Base-by-base conservation (phyloP, 2,113 vertebrate species). In the Desmodus rotundus region DNA sequence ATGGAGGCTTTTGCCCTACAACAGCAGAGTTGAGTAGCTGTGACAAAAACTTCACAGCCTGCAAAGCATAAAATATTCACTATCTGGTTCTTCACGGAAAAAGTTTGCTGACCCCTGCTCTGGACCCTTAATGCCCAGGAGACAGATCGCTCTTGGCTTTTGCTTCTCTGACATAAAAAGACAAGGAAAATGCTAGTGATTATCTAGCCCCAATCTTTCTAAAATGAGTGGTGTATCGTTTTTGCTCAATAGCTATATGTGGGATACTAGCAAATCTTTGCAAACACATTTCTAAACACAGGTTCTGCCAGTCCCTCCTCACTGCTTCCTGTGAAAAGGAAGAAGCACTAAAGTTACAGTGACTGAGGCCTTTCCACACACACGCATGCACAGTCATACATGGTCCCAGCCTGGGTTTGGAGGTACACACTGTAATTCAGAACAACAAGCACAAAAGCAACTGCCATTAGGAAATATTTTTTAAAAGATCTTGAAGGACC, bases 401-500 rank as follows among this genome's bases (percentile, higher is more conserved):
- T 1, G 70, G 45, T 0, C 24, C 31, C 6, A 20, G 65, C 52
- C 85, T 80, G 45, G 50, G 28, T 65, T 31, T 80, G 15, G 33
- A 93, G 67, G 52, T 19, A 52, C 45, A 67, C 19, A 41, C 78
- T 43, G 26, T 43, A 58, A 67, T 74, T 52, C 56, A 58, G 73
- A 95, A 96, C 7, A 61, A 26, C 50, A 89, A n/a, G 47, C 88
- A 87, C 50, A 52, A 78, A 87, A 77, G 63, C 76, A 82, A 90
- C 28, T 76, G 63, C 36, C 87, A 43, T 67, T 52, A 73, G 65
- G 82, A 52, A 36, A 80, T 74, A 47, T 77, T 95, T 95, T 96
- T 89, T 28, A n/a, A 89, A 95, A 96, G 84, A 96, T 68, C 61
- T 54, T 96, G 61, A 94, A 94, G 89, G 92, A 93, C 84, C 89